Conservation (phyloP, 2,113 vertebrate species). For the Chionodraco myersi region DNA sequence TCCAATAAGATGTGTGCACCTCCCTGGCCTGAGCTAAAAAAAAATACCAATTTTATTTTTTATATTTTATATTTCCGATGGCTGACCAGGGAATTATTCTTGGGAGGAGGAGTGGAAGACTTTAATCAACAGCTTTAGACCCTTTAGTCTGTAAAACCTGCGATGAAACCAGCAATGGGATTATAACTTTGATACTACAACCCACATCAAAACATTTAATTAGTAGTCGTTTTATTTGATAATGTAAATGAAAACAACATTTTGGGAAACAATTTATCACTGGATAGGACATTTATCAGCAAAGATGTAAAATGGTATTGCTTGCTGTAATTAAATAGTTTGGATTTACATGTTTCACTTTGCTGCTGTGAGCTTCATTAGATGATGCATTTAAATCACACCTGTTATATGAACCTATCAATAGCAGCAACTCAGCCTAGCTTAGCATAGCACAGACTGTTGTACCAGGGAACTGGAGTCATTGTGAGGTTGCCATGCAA, state of each 20-base stretch:
- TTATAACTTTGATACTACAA: constrained; percentile 52
- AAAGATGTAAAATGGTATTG: neutral
- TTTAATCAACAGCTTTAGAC: constrained; percentile 68
- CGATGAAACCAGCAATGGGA: constrained; percentile 51
- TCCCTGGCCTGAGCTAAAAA: constrained; percentile 37
- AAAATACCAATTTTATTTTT: constrained; percentile 51
- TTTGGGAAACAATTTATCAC: neutral
- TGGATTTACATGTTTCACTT: neutral
- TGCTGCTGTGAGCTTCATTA: neutral
- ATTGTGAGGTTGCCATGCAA: neutral
- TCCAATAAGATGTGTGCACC: constrained; percentile 22
- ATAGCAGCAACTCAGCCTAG: neutral
- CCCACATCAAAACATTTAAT: constrained; percentile 56
- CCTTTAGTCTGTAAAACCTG: constrained; percentile 59
- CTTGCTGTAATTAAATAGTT: neutral
- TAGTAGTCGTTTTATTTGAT: constrained; percentile 22
- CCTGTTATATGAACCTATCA: neutral
- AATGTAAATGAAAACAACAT: constrained; percentile 29
- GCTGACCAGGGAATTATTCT: constrained; percentile 48
- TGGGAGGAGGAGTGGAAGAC: constrained; percentile 45
- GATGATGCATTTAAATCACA: neutral
- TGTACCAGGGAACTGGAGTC: neutral
- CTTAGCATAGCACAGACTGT: neutral
- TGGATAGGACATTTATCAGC: neutral
- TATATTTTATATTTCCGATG: constrained; percentile 56